Evolutionary conservation across 2,113 vertebrate species (phyloP).

Genomic region (Astatotilapia flaviijosephi): DNA sequence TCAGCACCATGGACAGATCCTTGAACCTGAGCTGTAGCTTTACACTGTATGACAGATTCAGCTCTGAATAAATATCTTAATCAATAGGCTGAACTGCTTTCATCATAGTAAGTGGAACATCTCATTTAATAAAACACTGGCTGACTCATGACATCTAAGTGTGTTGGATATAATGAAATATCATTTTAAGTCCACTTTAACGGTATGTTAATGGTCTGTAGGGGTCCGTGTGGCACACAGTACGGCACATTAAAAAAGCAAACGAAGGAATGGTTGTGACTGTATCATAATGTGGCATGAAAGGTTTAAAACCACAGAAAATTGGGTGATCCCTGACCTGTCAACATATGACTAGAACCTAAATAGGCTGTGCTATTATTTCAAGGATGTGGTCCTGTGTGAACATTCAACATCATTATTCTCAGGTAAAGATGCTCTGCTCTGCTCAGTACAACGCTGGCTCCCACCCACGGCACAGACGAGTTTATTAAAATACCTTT

Average conservation of each 20-base stretch:
- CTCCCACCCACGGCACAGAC: neutral
- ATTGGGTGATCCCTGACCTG: neutral
- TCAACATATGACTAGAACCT: neutral
- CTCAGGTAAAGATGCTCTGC: neutral
- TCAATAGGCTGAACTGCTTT: neutral
- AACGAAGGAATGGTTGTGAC: neutral
- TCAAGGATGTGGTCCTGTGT: neutral
- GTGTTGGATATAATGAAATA: neutral
- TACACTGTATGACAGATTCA: neutral
- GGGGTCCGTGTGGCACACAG: neutral
- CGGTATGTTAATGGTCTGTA: neutral
- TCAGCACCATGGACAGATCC: conserved; percentile 43
- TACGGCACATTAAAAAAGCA: neutral
- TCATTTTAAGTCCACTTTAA: neutral
- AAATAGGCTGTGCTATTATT: neutral
- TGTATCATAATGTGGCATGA: neutral
- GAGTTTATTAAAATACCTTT: neutral
- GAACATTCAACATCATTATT: neutral
- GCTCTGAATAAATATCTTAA: neutral
- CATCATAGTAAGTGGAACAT: neutral
- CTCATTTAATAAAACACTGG: neutral
- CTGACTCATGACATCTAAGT: neutral
- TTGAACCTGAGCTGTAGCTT: neutral
- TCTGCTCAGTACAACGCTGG: neutral
- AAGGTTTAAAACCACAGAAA: neutral